phyloP scores from a whole-genome alignment of 2,888 invertebrate genomes.

The Melieria picta region DNA sequence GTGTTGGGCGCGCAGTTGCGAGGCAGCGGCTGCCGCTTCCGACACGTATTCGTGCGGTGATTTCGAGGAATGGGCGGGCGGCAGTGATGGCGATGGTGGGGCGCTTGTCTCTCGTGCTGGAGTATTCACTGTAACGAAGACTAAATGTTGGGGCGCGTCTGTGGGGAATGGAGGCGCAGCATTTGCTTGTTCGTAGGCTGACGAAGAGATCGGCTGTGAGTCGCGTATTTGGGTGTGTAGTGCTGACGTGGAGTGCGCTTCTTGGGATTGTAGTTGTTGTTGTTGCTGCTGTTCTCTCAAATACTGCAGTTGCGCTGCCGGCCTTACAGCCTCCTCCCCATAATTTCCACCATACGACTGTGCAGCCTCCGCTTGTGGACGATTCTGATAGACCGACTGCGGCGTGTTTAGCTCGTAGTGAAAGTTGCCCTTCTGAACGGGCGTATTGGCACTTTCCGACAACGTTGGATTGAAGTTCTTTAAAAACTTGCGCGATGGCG shows the following conservation, averaged over 20 bases:
- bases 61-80: slow-evolving; percentile 33
- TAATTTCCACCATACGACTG: neutral
- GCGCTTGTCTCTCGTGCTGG: slow-evolving; percentile 19
- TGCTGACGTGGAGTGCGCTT: slow-evolving; percentile 13
- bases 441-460: slow-evolving; percentile 41
- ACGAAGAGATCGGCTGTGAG: slow-evolving; percentile 11
- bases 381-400: slow-evolving; percentile 11
- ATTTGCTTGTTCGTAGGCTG: slow-evolving; percentile 33
- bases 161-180: slow-evolving; percentile 32
- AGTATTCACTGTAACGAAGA: slow-evolving; percentile 53
- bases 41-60: slow-evolving; percentile 54
- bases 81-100: slow-evolving; percentile 30
- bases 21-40: slow-evolving; percentile 48
- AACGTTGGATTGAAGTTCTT: slow-evolving; percentile 57
- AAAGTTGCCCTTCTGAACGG: slow-evolving; percentile 51
- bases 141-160: slow-evolving; percentile 43
- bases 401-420: slow-evolving; percentile 53
- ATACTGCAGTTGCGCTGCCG: slow-evolving; percentile 45
- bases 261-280: neutral
- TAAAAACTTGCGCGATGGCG: slow-evolving; percentile 61
- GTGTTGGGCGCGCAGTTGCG: slow-evolving; percentile 36
- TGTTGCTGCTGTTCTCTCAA: slow-evolving; percentile 31
- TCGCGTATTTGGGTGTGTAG: slow-evolving; percentile 46
- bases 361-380: slow-evolving; percentile 20
- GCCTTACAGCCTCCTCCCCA: slow-evolving; percentile 19